Base-by-base conservation (phyloP, 2,797 vertebrate species). In the Paratrypauchen microcephalus region DNA sequence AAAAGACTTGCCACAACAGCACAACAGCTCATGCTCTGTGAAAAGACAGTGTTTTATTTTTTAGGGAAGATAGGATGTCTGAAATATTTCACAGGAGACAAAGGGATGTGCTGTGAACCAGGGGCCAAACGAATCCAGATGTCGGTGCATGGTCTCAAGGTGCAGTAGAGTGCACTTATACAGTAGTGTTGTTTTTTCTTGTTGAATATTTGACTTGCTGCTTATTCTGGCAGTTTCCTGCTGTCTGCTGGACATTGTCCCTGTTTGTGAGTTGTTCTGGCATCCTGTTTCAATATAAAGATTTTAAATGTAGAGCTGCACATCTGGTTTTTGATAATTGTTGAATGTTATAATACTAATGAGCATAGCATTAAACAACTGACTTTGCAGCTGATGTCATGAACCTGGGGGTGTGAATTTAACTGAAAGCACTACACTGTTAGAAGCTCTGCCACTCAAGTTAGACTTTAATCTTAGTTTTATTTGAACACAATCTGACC, bases 101-200 rank as follows among this genome's bases (percentile, higher is more conserved):
- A 73, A 68, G 72, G 77, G 79, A 87, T 85, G 78, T 84, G 62
- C 67, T 76, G 64, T 0, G 83, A 82, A 67, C 82, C 69, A 65
- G 79, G 77, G 87, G 81, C 88, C 87, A 89, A 91, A 86, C 86
- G 81, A 83, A 89, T 89, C 87, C 91, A 92, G 89, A 92, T 92
- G 90, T 90, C 61, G 62, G 78, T 61, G 50, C 73, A 59, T 88
- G 86, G 88, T 90, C 86, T 76, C 81, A 83, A 91, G 86, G 88
- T 86, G 86, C 86, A 88, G 82, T 77, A 86, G 86, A 88, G 82
- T 78, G 86, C 71, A 65, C 77, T 85, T 82, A 77, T 88, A 90
- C 88, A 84, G 86, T 89, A 90, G 88, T 57, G 55, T 91, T 89
- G 80, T 88, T 88, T 88, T 86, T 83, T 75, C 82, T 78, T 83